Evolutionary conservation across 35 echinoderm and acorn worm genomes (phyloP), one percentile per base, ranked within the genome.

Genomic region (Stichopus chloronotus): DNA sequence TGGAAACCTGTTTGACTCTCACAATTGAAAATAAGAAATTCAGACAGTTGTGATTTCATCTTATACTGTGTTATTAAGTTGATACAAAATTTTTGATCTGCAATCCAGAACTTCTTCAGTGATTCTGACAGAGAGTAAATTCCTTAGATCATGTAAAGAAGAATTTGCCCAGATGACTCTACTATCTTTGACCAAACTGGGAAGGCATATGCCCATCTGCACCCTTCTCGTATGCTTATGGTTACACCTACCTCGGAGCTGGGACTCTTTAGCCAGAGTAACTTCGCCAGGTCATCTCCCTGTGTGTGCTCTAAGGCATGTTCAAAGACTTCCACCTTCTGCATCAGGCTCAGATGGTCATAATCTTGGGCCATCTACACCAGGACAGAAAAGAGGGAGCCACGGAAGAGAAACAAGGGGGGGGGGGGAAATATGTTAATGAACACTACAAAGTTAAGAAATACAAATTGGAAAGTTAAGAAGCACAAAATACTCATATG

Each of bases 241-340:
- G 30, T 43, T 43, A 43, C 30, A 43, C 30, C 30, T 43, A 96
- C 97, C 97, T 98, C 97, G 86, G 97, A 98, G 81, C 97, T 98
- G 16, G 97, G 97, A 72, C 97, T 99, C 93, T 99, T 99, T 5
- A 99, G 78, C 97, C 97, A 98, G 0, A 99, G 91, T 12, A 99
- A 92, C 77, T 96, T 99, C 25, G 97, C 97, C 14, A 99, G 82
- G 55, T 99, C 97, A 92, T 99, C 97, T 78, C 95, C 95, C 77
- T 99, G 95, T 7, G 97, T 99, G 93, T 99, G 95, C 74, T 99
- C 97, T 81, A 99, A 63, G 1, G 97, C 97, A 94, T 99, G 97
- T 93, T 99, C 97, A 92, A 99, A 99, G 25, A 99, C 97, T 83
- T 99, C 97, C 11, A 99, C 97, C 83, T 99, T 99, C 97, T 96